Percentiles rank a stretch among this genome's conserved stretches.
Evolutionary conservation across 30 jellyfish, hydroid and myxozoan genomes (phyloP).

Genomic region (Aurelia aurita complex sp. Pacific): DNA sequence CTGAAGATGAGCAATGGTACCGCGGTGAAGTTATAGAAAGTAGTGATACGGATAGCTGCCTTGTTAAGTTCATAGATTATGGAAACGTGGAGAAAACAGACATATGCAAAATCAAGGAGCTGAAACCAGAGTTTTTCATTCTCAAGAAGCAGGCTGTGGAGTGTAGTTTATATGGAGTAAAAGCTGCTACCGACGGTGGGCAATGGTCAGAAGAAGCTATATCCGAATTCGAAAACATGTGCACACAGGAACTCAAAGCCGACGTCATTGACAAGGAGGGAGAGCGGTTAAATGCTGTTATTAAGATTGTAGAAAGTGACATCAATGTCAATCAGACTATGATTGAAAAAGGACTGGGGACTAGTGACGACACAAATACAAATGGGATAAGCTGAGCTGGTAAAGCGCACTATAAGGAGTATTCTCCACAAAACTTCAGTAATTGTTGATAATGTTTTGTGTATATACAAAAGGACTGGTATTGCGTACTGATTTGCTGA

Average conservation of each 20-base stretch:
- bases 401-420: not conserved
- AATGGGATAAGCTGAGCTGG: slow-evolving; percentile 16
- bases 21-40: slow-evolving; percentile 59
- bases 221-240: slow-evolving; percentile 42
- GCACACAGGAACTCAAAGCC: slow-evolving; percentile 43
- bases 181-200: slow-evolving; percentile 33
- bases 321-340: slow-evolving; percentile 50
- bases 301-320: slow-evolving; percentile 38
- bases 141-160: slow-evolving; percentile 52
- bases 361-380: not conserved
- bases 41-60: slow-evolving; percentile 15
- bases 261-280: slow-evolving; percentile 42
- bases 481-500: no score
- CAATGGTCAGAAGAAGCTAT: slow-evolving; percentile 60
- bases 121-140: slow-evolving; percentile 12
- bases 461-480: no score
- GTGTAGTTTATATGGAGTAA: slow-evolving; percentile 67
- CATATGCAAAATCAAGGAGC: slow-evolving; percentile 17
- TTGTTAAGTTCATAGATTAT: slow-evolving; percentile 60
- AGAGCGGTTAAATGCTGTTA: slow-evolving; percentile 16
- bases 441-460: no score
- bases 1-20: slow-evolving; percentile 63
- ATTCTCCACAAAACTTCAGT: no score
- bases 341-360: slow-evolving; percentile 64
- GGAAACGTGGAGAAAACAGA: slow-evolving; percentile 66